Conservation (phyloP, 2,797 vertebrate genomes). For the Tympanoctomys barrerae region DNA sequence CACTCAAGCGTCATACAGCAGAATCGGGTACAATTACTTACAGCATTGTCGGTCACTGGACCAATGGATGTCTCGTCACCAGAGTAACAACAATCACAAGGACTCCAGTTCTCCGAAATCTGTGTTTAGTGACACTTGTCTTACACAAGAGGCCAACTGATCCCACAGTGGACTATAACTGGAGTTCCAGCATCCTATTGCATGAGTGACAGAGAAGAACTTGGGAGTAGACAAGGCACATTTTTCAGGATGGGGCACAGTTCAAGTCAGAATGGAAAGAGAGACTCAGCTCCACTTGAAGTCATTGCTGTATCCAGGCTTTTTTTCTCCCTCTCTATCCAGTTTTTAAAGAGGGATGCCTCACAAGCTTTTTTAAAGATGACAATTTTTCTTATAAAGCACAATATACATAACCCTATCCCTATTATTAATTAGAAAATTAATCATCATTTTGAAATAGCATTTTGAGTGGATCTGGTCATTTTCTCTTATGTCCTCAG, state of each 20-base stretch:
- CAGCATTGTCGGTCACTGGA: background rate
- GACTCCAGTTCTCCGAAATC: conserved; percentile 46
- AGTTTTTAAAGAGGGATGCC: background rate
- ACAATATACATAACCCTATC: conserved; percentile 3
- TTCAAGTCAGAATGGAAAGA: background rate
- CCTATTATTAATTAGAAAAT: conserved; percentile 33
- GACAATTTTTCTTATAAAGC: conserved; percentile 53
- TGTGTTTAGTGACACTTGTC: conserved; percentile 71
- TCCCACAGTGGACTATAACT: conserved; percentile 58
- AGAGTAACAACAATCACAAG: conserved; percentile 70
- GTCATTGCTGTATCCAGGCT: conserved; percentile 18
- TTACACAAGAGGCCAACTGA: conserved; percentile 70
- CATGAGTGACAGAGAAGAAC: conserved; percentile 33
- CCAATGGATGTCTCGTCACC: conserved; percentile 42
- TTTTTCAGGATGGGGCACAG: conserved; percentile 44
- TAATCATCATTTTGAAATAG: conserved; percentile 56
- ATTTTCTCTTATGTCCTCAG: conserved; percentile 51
- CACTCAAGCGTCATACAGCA: background rate
- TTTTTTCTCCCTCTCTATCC: background rate
- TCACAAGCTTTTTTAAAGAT: conserved; percentile 29
- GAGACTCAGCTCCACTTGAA: conserved; percentile 50
- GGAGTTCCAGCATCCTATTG: conserved; percentile 55
- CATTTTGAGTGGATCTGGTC: conserved; percentile 43
- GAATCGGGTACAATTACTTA: conserved; percentile 30
- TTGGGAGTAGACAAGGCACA: conserved; percentile 41